Conservation (phyloP, 2,113 vertebrate genomes). For the Hemichromis elongatus region DNA sequence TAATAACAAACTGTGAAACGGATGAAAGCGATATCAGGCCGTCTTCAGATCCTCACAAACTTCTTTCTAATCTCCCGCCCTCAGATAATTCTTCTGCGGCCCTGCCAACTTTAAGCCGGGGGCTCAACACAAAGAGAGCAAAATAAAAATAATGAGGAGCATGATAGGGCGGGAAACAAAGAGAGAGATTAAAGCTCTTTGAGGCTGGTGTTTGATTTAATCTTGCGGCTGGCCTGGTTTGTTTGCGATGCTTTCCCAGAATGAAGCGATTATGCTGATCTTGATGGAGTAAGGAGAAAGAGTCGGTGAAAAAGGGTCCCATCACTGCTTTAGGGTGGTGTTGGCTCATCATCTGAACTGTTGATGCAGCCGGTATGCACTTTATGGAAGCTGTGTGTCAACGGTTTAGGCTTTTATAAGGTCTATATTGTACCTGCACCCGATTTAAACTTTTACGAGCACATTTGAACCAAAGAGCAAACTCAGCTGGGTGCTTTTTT, state of each 20-base stretch:
- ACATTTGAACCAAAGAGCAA: background rate
- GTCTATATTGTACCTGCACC: background rate
- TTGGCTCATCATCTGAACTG: background rate
- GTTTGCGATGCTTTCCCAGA: conserved; percentile 42
- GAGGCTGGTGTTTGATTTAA: conserved; percentile 51
- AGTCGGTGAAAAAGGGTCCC: background rate
- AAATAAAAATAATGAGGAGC: conserved; percentile 59
- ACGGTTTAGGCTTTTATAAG: background rate
- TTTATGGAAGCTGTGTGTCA: background rate
- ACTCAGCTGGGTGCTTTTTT: background rate
- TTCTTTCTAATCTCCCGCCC: conserved; percentile 50
- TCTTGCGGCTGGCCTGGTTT: conserved; percentile 41
- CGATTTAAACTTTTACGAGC: background rate
- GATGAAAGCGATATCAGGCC: conserved; percentile 52
- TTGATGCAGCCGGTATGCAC: background rate
- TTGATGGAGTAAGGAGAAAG: conserved; percentile 1
- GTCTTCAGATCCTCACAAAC: conserved; percentile 27
- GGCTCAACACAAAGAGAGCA: conserved; percentile 34
- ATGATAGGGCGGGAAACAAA: conserved; percentile 40
- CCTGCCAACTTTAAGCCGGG: conserved; percentile 35
- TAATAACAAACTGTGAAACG: conserved; percentile 41
- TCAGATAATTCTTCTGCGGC: conserved; percentile 20
- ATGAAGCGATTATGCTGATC: conserved; percentile 33
- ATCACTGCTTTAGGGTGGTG: background rate
- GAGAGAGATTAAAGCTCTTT: conserved; percentile 54